These are phyloP conservation scores for Epinephelus cyanopodus DNA, from an alignment of 2,113 vertebrate species.

Conservation along the genomic window DNA sequence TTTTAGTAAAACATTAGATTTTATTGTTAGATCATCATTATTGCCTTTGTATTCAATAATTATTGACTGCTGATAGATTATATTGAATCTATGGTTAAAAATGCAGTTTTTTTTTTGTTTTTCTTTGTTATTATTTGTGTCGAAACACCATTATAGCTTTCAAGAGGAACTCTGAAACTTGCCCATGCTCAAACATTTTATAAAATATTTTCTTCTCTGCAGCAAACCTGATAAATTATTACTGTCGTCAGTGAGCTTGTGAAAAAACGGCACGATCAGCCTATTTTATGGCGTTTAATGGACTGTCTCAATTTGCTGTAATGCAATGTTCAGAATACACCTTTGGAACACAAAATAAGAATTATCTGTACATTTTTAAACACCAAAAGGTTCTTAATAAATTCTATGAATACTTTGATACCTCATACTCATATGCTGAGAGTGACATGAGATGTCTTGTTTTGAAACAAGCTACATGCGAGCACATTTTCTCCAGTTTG, in stretches of 20 bases:
- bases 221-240: neutral
- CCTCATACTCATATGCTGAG: neutral
- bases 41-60: constrained; percentile 49
- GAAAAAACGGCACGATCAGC: neutral
- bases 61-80: constrained; percentile 18
- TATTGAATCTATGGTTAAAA: constrained; percentile 18
- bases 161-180: neutral
- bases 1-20: constrained; percentile 34
- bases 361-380: neutral
- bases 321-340: neutral
- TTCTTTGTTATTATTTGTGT: neutral
- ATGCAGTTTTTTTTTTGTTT: neutral
- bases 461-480: neutral
- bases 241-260: neutral
- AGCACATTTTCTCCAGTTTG: neutral
- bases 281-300: neutral
- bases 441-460: neutral
- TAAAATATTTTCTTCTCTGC: constrained; percentile 4
- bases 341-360: neutral
- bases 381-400: neutral
- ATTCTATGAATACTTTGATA: neutral
- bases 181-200: neutral
- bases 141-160: constrained; percentile 9
- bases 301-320: neutral
- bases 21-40: constrained; percentile 58